Conservation (phyloP, 2,888 invertebrate species). For the Clanis bilineata region DNA sequence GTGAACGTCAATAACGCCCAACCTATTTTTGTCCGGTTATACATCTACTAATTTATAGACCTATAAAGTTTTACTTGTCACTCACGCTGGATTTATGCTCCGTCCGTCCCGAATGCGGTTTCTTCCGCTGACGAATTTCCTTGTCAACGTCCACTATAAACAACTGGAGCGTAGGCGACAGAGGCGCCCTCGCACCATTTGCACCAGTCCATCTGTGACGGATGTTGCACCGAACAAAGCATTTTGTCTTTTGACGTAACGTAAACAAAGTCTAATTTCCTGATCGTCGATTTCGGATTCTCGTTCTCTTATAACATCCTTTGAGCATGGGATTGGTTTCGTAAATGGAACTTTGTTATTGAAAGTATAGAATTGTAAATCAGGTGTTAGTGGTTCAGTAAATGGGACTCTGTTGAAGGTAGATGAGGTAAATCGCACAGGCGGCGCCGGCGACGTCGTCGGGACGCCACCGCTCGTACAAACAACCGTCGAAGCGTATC, state of each 20-base stretch:
- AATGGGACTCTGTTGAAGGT: constrained; percentile 44
- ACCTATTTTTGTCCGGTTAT: constrained; percentile 70
- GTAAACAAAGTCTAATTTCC: constrained; percentile 79
- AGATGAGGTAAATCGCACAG: constrained; percentile 61
- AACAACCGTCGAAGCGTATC: constrained; percentile 70
- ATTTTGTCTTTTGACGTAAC: constrained; percentile 69
- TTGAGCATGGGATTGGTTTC: constrained; percentile 11
- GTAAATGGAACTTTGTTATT: constrained; percentile 33
- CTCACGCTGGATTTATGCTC: constrained; percentile 73
- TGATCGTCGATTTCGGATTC: constrained; percentile 56
- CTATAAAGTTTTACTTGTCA: constrained; percentile 80
- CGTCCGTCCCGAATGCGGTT: constrained; percentile 75
- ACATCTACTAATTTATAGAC: constrained; percentile 74
- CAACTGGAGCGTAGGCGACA: constrained; percentile 60
- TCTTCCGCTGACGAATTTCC: constrained; percentile 78
- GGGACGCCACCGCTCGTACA: constrained; percentile 66
- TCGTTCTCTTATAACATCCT: constrained; percentile 24
- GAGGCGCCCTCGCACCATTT: constrained; percentile 62
- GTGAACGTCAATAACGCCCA: constrained; percentile 60
- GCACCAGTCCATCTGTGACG: constrained; percentile 62
- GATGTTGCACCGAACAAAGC: constrained; percentile 60
- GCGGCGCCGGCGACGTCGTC: constrained; percentile 77
- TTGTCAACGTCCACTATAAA: constrained; percentile 72
- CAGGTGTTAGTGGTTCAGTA: constrained; percentile 24
- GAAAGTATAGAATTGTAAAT: constrained; percentile 31